Evolutionary conservation across 2,797 vertebrate genomes (phyloP).

Genomic region (Acipenser transmontanus): DNA sequence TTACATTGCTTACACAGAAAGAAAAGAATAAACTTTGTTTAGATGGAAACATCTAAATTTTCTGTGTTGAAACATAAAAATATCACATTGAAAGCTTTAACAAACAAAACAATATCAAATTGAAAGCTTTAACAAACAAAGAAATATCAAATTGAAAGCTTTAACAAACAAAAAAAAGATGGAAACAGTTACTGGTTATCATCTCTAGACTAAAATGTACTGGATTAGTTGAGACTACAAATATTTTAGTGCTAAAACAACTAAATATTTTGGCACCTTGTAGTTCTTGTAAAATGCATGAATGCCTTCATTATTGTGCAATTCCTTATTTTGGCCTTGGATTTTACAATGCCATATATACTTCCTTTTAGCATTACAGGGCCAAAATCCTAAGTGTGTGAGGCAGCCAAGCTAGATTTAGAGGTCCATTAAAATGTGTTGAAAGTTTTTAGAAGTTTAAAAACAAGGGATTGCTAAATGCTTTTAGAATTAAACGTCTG

Average conservation of each 20-base stretch:
- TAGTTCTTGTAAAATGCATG: constrained; percentile 45
- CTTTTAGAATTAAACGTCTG: neutral
- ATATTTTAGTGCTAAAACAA: constrained; percentile 5
- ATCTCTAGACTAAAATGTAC: too few relatives aligned
- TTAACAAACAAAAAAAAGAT: too few relatives aligned
- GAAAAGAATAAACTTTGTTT: too few relatives aligned
- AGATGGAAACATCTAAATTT: too few relatives aligned
- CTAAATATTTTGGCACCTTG: constrained; percentile 25
- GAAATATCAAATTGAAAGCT: too few relatives aligned
- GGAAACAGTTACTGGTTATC: too few relatives aligned
- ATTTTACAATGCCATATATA: constrained; percentile 61
- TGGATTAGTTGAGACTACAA: neutral
- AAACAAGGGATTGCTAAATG: constrained; percentile 1
- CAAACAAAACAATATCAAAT: too few relatives aligned
- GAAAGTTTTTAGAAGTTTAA: constrained; percentile 19
- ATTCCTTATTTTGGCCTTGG: constrained; percentile 62
- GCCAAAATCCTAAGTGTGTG: constrained; percentile 62
- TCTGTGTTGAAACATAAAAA: too few relatives aligned
- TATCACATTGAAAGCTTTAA: too few relatives aligned
- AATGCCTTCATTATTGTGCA: constrained; percentile 55
- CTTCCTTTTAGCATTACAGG: constrained; percentile 60
- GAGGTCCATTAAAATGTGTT: constrained; percentile 61
- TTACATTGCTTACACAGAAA: too few relatives aligned
- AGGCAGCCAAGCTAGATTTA: constrained; percentile 61
- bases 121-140: too few relatives aligned